Conservation (phyloP, 1,140 invertebrate genomes). For the Galendromus occidentalis region DNA sequence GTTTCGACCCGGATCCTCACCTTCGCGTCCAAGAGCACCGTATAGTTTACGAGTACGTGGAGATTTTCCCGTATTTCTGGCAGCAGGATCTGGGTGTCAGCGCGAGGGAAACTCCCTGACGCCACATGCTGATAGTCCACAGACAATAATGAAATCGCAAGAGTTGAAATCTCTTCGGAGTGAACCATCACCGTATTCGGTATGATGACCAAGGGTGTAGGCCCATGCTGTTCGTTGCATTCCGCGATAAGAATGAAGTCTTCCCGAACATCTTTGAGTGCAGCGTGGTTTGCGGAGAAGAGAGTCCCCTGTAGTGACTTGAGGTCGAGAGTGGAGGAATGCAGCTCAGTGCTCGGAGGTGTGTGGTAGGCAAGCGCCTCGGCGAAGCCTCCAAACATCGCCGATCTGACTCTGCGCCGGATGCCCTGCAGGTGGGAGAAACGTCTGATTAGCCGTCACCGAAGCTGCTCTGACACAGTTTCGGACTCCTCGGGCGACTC, state of each 20-base stretch:
- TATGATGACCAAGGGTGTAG: not conserved
- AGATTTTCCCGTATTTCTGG: not conserved
- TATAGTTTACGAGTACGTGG: constrained; percentile 2
- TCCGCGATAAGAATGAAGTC: not conserved
- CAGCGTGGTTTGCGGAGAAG: not conserved
- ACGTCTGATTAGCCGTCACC: no score
- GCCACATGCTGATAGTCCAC: constrained; percentile 7
- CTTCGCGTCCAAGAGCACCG: not conserved
- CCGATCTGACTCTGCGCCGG: not conserved
- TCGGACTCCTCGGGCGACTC: no score
- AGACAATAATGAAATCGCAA: not conserved
- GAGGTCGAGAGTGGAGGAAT: not conserved
- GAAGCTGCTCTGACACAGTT: no score
- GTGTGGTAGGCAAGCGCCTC: constrained; percentile 4
- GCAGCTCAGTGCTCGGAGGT: not conserved
- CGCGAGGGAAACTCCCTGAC: not conserved
- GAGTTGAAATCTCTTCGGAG: not conserved
- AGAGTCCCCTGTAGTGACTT: not conserved
- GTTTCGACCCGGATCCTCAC: not conserved
- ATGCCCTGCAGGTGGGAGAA: no score
- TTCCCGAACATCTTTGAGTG: not conserved
- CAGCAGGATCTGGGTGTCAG: not conserved
- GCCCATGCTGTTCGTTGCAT: constrained; percentile 6
- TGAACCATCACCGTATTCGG: not conserved
- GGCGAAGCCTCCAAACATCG: constrained; percentile 9